phyloP scores from a whole-genome alignment of 1,140 invertebrate species.

The Drosophila tani region DNA sequence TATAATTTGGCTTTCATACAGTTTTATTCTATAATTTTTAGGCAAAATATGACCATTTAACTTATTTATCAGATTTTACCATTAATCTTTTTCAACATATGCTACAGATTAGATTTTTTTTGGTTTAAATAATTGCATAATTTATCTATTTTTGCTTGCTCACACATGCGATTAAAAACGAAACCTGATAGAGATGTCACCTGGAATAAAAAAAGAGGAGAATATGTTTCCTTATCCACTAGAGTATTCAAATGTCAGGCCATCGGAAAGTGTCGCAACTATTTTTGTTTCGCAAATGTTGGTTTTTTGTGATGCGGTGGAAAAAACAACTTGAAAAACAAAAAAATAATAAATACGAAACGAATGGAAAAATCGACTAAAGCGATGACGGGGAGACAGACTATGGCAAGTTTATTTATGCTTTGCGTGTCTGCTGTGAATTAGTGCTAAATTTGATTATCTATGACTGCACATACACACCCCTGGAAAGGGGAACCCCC shows the following conservation, averaged over 20 bases:
- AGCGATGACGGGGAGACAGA: constrained; percentile 48
- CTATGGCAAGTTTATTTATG: constrained; percentile 80
- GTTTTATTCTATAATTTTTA: neutral
- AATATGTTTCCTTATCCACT: neutral
- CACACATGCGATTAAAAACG: neutral
- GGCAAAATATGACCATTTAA: neutral
- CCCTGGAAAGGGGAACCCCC: neutral
- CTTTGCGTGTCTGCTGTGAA: constrained; percentile 82
- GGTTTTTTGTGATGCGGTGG: constrained; percentile 56
- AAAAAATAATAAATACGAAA: constrained; percentile 10
- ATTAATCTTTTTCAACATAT: neutral
- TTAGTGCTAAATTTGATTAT: constrained; percentile 84
- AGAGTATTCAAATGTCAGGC: constrained; percentile 40
- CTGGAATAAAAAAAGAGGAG: neutral
- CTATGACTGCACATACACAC: constrained; percentile 69
- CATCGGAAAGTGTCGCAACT: constrained; percentile 29
- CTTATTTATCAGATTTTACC: neutral
- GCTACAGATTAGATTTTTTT: neutral
- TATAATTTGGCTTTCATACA: too few species aligned
- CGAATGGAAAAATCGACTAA: constrained; percentile 49
- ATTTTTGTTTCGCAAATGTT: constrained; percentile 29
- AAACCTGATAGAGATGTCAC: neutral
- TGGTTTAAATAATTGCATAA: constrained; percentile 3
- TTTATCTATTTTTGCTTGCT: constrained; percentile 11
- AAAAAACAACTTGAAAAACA: constrained; percentile 52